Evolutionary conservation across 2,113 vertebrate species (phyloP).

Genomic region (Phylloscopus whistleri): DNA sequence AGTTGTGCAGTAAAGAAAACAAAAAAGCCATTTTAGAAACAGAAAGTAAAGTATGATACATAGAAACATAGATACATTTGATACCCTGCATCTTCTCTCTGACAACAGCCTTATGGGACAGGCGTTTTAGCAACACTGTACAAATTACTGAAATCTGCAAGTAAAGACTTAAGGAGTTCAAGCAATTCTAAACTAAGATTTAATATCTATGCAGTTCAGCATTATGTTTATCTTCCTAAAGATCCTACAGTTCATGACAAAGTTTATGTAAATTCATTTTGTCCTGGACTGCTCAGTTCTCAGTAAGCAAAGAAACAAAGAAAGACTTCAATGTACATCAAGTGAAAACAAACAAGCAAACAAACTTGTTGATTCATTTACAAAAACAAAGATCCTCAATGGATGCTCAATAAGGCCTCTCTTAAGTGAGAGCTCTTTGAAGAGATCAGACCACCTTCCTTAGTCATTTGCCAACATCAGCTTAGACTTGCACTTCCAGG

Average conservation of each 20-base stretch:
- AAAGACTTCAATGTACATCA: background rate
- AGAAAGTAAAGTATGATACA: background rate
- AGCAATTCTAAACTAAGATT: background rate
- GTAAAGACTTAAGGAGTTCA: background rate
- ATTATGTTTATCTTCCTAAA: background rate
- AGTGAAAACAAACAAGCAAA: background rate
- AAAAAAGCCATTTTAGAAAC: background rate
- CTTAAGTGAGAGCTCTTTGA: background rate
- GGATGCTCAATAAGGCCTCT: background rate
- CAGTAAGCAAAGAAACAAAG: background rate
- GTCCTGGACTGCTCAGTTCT: background rate
- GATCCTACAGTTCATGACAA: background rate
- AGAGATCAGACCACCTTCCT: background rate
- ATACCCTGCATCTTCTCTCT: background rate
- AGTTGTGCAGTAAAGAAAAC: background rate
- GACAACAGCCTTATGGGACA: background rate
- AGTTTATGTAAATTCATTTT: background rate
- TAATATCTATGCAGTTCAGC: background rate
- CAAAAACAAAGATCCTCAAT: background rate
- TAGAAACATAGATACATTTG: background rate
- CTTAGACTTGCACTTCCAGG: background rate
- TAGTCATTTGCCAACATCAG: background rate
- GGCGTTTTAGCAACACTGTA: background rate
- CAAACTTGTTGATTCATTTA: fast-evolving
- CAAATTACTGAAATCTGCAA: background rate